phyloP scores from a whole-genome alignment of 30 jellyfish, hydroid and myxozoan genomes.

The Hydra vulgaris region DNA sequence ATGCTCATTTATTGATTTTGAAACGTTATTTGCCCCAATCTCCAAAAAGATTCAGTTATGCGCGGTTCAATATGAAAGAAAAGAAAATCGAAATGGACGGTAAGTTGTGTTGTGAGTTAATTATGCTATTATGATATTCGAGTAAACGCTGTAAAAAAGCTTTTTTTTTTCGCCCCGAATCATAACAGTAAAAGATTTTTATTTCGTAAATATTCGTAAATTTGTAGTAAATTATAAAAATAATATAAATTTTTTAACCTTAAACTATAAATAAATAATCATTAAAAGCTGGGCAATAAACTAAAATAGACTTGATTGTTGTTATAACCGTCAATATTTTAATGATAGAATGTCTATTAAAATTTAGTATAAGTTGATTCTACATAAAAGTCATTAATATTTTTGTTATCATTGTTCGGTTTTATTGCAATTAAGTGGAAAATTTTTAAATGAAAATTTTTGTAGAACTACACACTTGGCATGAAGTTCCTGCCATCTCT shows the following conservation, averaged over 20 bases:
- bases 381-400: no score
- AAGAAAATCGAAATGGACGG: constrained; percentile 29
- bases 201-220: neutral
- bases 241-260: no score
- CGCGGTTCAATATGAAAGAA: constrained; percentile 32
- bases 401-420: no score
- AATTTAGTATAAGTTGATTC: no score
- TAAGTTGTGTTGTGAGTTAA: constrained; percentile 1
- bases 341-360: no score
- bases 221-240: neutral
- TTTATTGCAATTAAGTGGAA: neutral
- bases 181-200: neutral
- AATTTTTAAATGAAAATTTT: neutral
- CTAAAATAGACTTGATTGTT: no score
- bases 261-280: no score
- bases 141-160: neutral
- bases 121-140: neutral
- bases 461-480: constrained; percentile 74
- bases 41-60: neutral
- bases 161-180: neutral
- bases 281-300: no score
- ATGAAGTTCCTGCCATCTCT: constrained; percentile 96
- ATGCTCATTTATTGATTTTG: neutral
- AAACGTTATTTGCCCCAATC: neutral
- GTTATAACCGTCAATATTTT: no score